A percentile compares a stretch with the other conserved stretches of the same genome.
Conservation (phyloP, 2,888 invertebrate genomes). For the Stenodera caucasica region DNA sequence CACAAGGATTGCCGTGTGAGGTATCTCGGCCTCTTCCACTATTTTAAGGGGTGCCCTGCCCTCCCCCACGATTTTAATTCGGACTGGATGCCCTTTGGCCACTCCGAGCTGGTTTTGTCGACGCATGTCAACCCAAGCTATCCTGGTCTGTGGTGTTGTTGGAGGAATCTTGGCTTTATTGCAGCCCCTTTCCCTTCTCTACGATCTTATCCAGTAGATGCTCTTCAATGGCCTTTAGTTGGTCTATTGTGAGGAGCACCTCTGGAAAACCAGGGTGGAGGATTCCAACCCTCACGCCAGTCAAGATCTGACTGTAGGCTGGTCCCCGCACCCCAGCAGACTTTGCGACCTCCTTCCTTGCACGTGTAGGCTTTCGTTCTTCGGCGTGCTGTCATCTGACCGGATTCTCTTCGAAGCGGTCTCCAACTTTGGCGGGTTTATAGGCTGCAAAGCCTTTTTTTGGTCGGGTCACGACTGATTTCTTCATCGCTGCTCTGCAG, state of each 20-base stretch:
- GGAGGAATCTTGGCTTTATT: not conserved
- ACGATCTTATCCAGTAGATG: not conserved
- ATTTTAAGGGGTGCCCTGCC: constrained; percentile 2
- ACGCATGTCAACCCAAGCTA: not conserved
- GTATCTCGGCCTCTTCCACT: not conserved
- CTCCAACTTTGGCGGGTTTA: not conserved
- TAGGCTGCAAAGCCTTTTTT: not conserved
- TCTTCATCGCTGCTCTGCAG: not conserved
- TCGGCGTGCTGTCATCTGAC: not conserved
- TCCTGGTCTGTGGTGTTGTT: not conserved
- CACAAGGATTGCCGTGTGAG: not conserved
- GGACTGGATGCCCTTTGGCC: not conserved
- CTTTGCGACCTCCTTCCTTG: not conserved
- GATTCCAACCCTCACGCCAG: not conserved
- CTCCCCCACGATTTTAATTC: not conserved
- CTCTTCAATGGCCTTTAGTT: not conserved
- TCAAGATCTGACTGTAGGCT: not conserved
- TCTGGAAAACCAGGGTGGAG: not conserved
- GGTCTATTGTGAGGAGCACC: not conserved
- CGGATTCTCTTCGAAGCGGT: not conserved
- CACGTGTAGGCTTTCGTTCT: not conserved
- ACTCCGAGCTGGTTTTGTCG: not conserved
- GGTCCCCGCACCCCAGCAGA: not conserved
- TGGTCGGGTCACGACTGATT: not conserved
- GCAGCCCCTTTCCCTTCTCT: not conserved